Conservation (phyloP, 2,113 vertebrate species). For the Perognathus longimembris region DNA sequence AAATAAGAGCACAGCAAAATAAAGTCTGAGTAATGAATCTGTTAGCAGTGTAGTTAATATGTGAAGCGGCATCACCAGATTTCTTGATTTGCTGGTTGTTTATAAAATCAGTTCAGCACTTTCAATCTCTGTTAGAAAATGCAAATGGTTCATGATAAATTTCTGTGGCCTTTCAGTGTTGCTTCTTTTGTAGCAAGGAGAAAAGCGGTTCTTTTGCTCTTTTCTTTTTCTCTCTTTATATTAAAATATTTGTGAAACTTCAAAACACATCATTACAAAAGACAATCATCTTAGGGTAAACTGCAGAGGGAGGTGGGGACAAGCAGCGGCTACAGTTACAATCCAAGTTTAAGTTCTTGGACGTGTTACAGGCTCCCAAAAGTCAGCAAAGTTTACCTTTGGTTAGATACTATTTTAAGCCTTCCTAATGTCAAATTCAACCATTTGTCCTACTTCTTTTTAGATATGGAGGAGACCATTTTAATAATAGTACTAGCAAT, state of each 20-base stretch:
- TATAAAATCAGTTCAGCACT: conserved; percentile 21
- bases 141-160: neutral
- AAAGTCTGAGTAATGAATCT: neutral
- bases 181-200: neutral
- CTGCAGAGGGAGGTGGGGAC: neutral
- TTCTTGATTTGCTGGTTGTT: conserved; percentile 25
- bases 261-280: neutral
- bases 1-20: conserved; percentile 37
- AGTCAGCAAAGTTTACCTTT: neutral
- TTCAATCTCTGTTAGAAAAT: conserved; percentile 33
- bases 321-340: neutral
- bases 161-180: neutral
- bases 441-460: neutral
- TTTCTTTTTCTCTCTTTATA: neutral
- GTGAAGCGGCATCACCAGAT: neutral
- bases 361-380: neutral
- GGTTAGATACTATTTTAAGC: neutral
- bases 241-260: neutral
- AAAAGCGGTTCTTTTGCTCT: neutral
- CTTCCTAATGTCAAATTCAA: neutral
- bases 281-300: neutral
- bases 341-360: neutral
- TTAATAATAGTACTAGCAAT: neutral
- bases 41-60: neutral
- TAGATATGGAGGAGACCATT: neutral